Conservation (phyloP, 1,140 invertebrate genomes). For the Drosophila hydei region DNA sequence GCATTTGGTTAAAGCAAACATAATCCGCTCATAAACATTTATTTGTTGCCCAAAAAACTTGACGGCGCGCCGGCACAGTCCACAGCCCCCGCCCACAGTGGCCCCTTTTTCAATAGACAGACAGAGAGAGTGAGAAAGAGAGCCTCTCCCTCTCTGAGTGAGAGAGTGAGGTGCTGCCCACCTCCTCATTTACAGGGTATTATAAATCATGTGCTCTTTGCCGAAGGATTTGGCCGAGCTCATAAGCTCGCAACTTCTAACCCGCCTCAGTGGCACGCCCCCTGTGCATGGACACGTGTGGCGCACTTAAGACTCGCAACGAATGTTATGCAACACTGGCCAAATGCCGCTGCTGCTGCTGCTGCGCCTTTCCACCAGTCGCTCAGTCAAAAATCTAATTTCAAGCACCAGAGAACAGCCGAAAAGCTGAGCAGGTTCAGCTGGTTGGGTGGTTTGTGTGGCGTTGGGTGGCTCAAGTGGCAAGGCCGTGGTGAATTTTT, state of each 20-base stretch:
- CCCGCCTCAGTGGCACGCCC: not conserved
- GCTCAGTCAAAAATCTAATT: constrained; percentile 60
- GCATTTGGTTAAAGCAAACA: constrained; percentile 52
- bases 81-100: not conserved
- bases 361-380: not conserved
- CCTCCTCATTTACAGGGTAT: not conserved
- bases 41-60: constrained; percentile 21
- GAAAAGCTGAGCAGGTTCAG: constrained; percentile 6
- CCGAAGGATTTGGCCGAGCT: constrained; percentile 12
- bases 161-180: not conserved
- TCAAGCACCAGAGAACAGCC: constrained; percentile 58
- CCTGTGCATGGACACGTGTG: constrained; percentile 9
- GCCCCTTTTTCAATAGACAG: too few relatives aligned
- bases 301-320: constrained; percentile 39
- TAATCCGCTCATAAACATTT: constrained; percentile 66
- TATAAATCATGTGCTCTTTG: constrained; percentile 47
- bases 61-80: not conserved
- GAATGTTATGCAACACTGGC: constrained; percentile 30
- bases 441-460: not conserved
- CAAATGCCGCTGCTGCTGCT: not conserved
- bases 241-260: not conserved
- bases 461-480: not conserved
- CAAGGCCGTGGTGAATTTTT: constrained; percentile 28
- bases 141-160: too few relatives aligned
- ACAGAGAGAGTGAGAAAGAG: too few relatives aligned